Percentiles rank a stretch among this genome's conserved stretches.
These are phyloP conservation scores for Malthinus flaveolus DNA, from an alignment of 2,888 invertebrate species.

Conservation along the genomic window DNA sequence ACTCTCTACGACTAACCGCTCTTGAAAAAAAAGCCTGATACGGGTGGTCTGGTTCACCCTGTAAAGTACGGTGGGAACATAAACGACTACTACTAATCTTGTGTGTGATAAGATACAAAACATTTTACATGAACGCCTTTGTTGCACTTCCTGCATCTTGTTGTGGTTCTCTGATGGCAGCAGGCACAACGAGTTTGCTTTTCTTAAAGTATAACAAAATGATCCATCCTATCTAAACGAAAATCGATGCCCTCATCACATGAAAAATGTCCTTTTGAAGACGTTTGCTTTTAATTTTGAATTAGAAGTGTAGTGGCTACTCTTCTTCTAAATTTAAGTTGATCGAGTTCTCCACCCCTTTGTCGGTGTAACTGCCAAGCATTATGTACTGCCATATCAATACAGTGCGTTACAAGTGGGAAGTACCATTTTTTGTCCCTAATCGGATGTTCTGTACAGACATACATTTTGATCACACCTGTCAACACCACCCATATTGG, in stretches of 20 bases:
- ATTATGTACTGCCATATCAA: slow-evolving; percentile 28
- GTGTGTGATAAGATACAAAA: slow-evolving; percentile 31
- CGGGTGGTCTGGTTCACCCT: no score
- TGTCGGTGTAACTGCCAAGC: slow-evolving; percentile 26
- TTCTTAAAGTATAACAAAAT: slow-evolving; percentile 30
- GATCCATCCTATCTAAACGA: slow-evolving; percentile 32
- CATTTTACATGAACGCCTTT: slow-evolving; percentile 33
- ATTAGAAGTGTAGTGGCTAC: slow-evolving; percentile 20
- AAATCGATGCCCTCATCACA: no score
- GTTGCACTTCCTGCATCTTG: slow-evolving; percentile 33
- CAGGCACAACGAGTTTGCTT: slow-evolving; percentile 33
- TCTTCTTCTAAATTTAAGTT: slow-evolving; percentile 22
- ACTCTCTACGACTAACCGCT: no score
- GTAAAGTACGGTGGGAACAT: no score
- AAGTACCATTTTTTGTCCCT: slow-evolving; percentile 22
- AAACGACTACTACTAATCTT: background rate
- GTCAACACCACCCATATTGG: slow-evolving; percentile 3
- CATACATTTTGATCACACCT: slow-evolving; percentile 8
- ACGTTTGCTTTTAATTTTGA: slow-evolving; percentile 1
- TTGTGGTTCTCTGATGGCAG: slow-evolving; percentile 33
- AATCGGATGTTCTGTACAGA: background rate
- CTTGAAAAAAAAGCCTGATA: no score
- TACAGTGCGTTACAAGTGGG: slow-evolving; percentile 18
- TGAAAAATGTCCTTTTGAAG: background rate
- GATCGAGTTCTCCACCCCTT: slow-evolving; percentile 18